Conservation (phyloP, 2,113 vertebrate species). For the Ailuropoda melanoleuca region DNA sequence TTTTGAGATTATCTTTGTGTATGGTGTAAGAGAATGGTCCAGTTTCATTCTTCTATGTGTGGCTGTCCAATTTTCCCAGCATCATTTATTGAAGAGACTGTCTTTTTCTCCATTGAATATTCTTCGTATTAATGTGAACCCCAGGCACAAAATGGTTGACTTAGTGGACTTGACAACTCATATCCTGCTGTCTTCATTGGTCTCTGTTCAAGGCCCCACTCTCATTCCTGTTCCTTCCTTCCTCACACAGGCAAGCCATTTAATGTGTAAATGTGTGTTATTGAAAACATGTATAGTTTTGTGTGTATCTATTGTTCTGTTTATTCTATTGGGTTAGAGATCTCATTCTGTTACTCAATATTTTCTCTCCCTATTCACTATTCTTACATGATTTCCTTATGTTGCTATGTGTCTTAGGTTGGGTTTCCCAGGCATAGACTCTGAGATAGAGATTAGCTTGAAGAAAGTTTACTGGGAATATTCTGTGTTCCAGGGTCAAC, state of each 20-base stretch:
- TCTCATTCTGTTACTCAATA: neutral
- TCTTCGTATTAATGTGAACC: neutral
- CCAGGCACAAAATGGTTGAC: neutral
- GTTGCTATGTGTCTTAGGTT: neutral
- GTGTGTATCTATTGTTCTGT: neutral
- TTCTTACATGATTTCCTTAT: neutral
- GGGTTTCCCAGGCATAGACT: neutral
- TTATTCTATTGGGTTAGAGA: neutral
- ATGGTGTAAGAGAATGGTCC: neutral
- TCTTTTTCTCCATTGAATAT: neutral
- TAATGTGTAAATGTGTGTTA: neutral
- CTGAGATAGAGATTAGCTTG: neutral
- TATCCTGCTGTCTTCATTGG: neutral
- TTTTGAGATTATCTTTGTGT: too few species aligned
- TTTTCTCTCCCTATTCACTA: neutral
- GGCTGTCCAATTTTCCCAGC: neutral
- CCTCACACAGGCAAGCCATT: rapidly evolving
- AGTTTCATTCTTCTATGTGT: neutral
- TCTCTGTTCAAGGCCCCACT: neutral
- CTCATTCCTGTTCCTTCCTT: neutral
- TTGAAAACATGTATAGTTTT: neutral
- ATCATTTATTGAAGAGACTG: neutral
- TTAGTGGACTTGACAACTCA: neutral
- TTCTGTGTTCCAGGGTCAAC: neutral
- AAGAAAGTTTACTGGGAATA: neutral